phyloP scores from a whole-genome alignment of 1,140 invertebrate genomes.

The Orius insidiosus region DNA sequence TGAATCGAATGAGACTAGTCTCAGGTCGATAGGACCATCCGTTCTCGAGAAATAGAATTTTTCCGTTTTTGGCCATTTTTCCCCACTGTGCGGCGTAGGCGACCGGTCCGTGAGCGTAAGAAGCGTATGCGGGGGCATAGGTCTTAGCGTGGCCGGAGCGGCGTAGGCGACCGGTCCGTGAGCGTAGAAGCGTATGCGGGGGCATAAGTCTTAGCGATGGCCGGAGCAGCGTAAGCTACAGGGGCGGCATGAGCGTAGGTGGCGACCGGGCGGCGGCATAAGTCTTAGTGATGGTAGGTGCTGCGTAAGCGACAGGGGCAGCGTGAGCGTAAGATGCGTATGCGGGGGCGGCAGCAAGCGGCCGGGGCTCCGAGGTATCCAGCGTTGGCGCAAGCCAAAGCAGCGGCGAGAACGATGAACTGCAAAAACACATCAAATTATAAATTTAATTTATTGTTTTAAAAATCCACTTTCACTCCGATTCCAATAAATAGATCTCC shows the following conservation, averaged over 20 bases:
- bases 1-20: no score
- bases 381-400: slow-evolving; percentile 3
- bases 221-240: slow-evolving; percentile 1
- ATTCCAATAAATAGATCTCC: no score
- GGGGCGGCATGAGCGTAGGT: neutral
- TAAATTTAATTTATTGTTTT: no score
- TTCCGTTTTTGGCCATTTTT: no score
- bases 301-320: neutral
- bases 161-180: slow-evolving; percentile 10
- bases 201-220: slow-evolving; percentile 2
- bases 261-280: neutral
- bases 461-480: no score
- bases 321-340: neutral
- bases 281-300: neutral
- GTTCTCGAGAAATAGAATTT: no score
- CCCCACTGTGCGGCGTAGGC: slow-evolving; percentile 9
- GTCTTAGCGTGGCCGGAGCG: neutral
- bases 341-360: neutral
- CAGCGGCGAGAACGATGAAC: slow-evolving; percentile 4
- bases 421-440: neutral
- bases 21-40: no score
- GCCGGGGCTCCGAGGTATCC: slow-evolving; percentile 1
- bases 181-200: neutral
- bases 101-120: neutral
- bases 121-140: slow-evolving; percentile 3